phyloP scores from a whole-genome alignment of 2,113 vertebrate genomes.

The Phycodurus eques region DNA sequence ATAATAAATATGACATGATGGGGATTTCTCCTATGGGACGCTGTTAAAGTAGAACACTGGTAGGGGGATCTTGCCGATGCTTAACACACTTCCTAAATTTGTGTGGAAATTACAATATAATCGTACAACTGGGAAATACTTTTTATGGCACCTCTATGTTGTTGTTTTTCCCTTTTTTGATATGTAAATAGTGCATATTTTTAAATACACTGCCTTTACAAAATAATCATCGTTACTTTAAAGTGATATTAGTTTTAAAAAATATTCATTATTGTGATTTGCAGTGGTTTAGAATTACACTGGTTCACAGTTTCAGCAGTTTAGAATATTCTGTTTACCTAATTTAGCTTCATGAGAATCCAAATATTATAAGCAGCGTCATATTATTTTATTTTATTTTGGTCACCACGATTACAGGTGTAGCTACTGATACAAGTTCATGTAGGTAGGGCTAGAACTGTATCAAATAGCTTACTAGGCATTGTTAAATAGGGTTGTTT shows the following conservation, averaged over 20 bases:
- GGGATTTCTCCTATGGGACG: constrained; percentile 20
- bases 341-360: neutral
- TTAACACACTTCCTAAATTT: constrained; percentile 5
- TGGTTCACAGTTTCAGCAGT: neutral
- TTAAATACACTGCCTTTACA: neutral
- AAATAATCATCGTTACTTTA: neutral
- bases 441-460: neutral
- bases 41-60: constrained; percentile 12
- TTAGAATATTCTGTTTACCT: neutral
- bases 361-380: neutral
- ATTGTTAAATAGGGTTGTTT: neutral
- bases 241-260: neutral
- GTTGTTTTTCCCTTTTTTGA: neutral
- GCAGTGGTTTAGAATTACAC: neutral
- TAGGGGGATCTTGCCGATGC: constrained; percentile 10
- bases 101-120: neutral
- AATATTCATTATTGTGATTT: neutral
- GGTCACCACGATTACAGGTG: neutral
- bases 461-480: neutral
- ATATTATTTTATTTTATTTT: neutral
- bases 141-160: neutral
- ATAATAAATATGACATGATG: constrained; percentile 26
- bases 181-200: neutral
- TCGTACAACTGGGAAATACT: neutral
- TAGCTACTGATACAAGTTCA: neutral